Base-by-base conservation (phyloP, 2,797 vertebrate genomes). In the Sylvilagus floridanus region DNA sequence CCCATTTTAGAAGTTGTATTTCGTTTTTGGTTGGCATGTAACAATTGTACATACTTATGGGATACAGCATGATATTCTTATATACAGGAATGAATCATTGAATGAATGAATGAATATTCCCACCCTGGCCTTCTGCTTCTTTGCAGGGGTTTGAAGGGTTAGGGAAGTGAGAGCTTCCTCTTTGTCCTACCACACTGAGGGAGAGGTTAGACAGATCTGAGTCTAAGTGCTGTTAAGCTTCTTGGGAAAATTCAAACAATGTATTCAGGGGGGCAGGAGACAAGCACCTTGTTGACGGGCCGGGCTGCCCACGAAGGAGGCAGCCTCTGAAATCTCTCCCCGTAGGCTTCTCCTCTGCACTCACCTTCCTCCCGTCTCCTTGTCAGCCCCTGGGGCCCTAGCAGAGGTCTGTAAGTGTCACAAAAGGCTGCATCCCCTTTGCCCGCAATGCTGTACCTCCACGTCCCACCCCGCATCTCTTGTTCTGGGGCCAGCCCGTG, bases 241-340 rank as follows among this genome's bases (percentile, higher is more conserved):
- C 91, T 65, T 60, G 37, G 50, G 5, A 66, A 83, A 37, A 65
- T 24, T 47, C 10, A 35, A 35, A 4, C 35, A 8, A 17, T 14
- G 35, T 16, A n/a, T 13, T 82, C 52, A 2, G 22, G 63, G 79
- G 30, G 42, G 2, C 1, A 5, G 65, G 69, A 65, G 4, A 16
- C n/a, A 6, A 65, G 24, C 5, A 12, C 37, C 63, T n/a, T 16
- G 11, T 26, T 0, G 0, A 16, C 9, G 0, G 7, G 71, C 35
- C 57, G 7, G 7, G 13, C 14, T 30, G 14, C 35, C 11, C 6
- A 7, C 2, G 7, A 6, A 30, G 68, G 50, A 32, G 2, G 1
- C 7, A 2, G 0, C 12, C 7, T 7, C 9, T 62, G 65, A 9
- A 0, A 0, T 26, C 6, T 35, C 0, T 19, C 22, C 35, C 68